Evolutionary conservation across 2,113 vertebrate species (phyloP), one percentile per base, ranked within the genome.

Genomic region (Accipiter cooperii): DNA sequence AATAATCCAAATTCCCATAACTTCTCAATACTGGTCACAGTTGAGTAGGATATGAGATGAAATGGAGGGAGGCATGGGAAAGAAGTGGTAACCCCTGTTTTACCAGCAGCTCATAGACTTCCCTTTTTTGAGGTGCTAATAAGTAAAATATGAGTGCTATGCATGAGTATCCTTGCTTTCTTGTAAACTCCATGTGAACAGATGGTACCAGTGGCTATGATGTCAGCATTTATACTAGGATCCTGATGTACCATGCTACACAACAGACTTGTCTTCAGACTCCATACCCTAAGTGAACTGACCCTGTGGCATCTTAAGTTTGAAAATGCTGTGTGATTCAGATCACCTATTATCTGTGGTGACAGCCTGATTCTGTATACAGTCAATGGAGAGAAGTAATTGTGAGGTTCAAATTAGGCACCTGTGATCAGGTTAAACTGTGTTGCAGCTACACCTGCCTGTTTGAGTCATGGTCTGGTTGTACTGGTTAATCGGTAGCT

Each of bases 381-480:
- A 90, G 61, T 71, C 74, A 64, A 13, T 66, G 82, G 70, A 44
- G 70, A 93, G 78, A 40, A 91, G 81, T 76, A 83, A 93, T 91
- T 65, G 49, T 13, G 87, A 70, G 63, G 74, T 49, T 95, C 78
- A 76, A 80, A 93, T 65, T 44, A 49, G 82, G 84, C 34, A 63
- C 19, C 36, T 20, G 61, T 77, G 81, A 82, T 65, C 16, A 3
- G 40, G 25, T 85, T 91, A 57, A 85, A 33, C 10, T 52, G 84
- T 80, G 87, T 44, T 79, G 69, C 47, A 92, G 80, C 80, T 95
- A 1, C 85, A 25, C 46, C 34, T 90, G 84, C 74, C 84, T 38
- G 12, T 63, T 57, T 97, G 96, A 96, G 78, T 97, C 96, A 96
- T 19, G 54, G n/a, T 42, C 96, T 91, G 87, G 96, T 95, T 91